A percentile compares a stretch with the other conserved stretches of the same genome.
Evolutionary conservation across 2,888 invertebrate genomes (phyloP).

Genomic region (Pseudanteris insignis): DNA sequence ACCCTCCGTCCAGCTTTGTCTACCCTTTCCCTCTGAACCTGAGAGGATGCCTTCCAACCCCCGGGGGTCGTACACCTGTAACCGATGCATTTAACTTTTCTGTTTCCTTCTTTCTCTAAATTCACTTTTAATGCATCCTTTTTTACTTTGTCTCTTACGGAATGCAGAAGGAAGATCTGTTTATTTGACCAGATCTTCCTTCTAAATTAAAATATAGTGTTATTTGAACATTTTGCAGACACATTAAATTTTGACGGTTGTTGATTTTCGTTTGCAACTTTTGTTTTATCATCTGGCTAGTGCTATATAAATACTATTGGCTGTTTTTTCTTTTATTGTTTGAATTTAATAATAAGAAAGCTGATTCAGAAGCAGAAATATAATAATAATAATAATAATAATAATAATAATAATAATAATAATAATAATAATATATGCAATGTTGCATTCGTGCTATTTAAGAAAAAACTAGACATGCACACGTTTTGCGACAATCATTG

Average conservation of each 20-base stretch:
- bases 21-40: constrained; percentile 65
- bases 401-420: too few relatives aligned
- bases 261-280: too few relatives aligned
- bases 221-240: not conserved
- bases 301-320: too few relatives aligned
- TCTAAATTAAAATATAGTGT: constrained; percentile 3
- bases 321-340: too few relatives aligned
- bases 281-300: too few relatives aligned
- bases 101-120: constrained; percentile 31
- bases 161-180: constrained; percentile 36
- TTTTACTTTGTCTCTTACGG: constrained; percentile 18
- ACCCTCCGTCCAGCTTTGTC: constrained; percentile 68
- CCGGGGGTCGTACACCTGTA: constrained; percentile 65
- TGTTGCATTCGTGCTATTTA: constrained; percentile 52
- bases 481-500: constrained; percentile 55
- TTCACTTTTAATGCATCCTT: constrained; percentile 28
- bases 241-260: too few relatives aligned
- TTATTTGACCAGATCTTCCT: not conserved
- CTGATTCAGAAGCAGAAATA: too few relatives aligned
- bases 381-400: too few relatives aligned
- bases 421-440: constrained; percentile 31
- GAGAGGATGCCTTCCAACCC: constrained; percentile 64
- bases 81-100: constrained; percentile 60
- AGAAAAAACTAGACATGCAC: constrained; percentile 54
- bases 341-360: too few relatives aligned